Base-by-base conservation (phyloP, 2,888 invertebrate genomes). In the Molorchus minor region DNA sequence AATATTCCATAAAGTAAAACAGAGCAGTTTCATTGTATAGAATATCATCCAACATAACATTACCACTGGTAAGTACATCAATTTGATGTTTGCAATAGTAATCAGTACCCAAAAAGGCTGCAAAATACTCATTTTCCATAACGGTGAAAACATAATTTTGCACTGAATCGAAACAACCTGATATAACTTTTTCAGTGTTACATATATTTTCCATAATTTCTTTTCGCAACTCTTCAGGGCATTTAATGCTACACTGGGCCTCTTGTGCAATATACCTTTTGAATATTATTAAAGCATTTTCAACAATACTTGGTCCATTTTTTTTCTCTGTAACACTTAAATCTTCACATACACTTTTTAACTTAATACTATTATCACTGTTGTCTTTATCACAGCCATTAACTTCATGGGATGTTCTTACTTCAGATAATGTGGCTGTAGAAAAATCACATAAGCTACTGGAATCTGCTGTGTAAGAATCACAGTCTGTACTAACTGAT, bases 1-100 rank as follows among this genome's bases (percentile, higher is more conserved):
- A 86, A 82, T 90, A 97, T 87, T 98, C 97, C 86, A 96, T 96
- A 75, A 98, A 95, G 80, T 94, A 95, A 81, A 95, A 96, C 62
- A 98, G 85, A 56, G 94, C 91, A 61, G 91, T 88, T 81, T 96
- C 95, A 82, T 94, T 94, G 79, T 92, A 91, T 52, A 98, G 83
- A 77, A 98, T 91, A 82, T 98, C 98, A 70, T 89, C 88, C 47
- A 98, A 84, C 58, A 86, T 87, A 35, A 96, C 87, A 80, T 86
- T 86, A 64, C 90, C 89, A 79, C 87, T 88, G 4, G 94, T 94
- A 67, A 96, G 84, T 61, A 97, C 86, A 79, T 98, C 96, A 71
- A 98, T 89, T 83, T 96, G 95, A 83, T 96, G 93, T 82, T 94
- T 96, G 76, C 93, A 93, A 81, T 93, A 93, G 77, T 89, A 92